A percentile compares a stretch with the other conserved stretches of the same genome.
These are phyloP conservation scores for Ruditapes philippinarum DNA, from an alignment of 1,140 invertebrate species.

Conservation along the genomic window DNA sequence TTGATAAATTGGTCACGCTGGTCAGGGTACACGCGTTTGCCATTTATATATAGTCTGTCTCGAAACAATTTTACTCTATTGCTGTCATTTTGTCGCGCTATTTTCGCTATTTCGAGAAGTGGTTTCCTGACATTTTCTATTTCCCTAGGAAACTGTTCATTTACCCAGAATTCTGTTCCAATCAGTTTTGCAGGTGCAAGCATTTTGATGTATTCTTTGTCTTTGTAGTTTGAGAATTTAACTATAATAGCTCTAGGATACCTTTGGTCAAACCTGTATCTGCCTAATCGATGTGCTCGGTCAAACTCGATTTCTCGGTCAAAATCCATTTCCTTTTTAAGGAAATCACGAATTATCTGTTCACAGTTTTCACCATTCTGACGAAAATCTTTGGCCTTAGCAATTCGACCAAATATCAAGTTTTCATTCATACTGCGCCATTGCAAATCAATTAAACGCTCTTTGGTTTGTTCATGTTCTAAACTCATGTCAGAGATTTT, in stretches of 20 bases:
- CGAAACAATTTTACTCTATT: constrained; percentile 39
- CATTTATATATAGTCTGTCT: constrained; percentile 40
- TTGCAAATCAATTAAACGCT: neutral
- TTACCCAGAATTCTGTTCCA: neutral
- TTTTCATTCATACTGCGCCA: neutral
- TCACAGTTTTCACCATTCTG: neutral
- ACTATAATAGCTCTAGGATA: constrained; percentile 11
- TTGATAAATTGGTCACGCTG: neutral
- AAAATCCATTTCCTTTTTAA: neutral
- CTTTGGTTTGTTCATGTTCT: neutral
- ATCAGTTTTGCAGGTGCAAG: neutral
- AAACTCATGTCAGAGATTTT: neutral
- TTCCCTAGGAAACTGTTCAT: constrained; percentile 34
- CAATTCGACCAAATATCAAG: neutral
- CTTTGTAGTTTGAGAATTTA: constrained; percentile 18
- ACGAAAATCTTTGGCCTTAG: neutral
- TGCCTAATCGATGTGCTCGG: neutral
- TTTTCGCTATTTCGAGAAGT: neutral
- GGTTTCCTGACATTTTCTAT: constrained; percentile 15
- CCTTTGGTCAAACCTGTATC: neutral
- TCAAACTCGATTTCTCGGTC: neutral
- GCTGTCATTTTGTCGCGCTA: neutral
- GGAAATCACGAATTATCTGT: neutral
- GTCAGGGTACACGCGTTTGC: neutral
- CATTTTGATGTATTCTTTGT: neutral